Conservation (phyloP, 2,888 invertebrate species). For the Cyrtodaria siliqua region DNA sequence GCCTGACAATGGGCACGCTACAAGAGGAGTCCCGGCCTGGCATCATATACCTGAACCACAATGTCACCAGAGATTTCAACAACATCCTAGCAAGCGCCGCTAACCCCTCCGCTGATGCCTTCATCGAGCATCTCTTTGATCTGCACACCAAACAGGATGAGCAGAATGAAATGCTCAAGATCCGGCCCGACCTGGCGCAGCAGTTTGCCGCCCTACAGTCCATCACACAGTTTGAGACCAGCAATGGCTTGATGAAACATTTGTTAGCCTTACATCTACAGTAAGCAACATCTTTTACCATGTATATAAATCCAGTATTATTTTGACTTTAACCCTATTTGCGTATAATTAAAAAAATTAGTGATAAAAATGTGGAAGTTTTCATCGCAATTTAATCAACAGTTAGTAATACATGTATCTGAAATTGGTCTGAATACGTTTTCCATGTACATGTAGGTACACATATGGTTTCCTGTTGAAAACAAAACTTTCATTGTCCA, state of each 20-base stretch:
- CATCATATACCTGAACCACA: slow-evolving; percentile 46
- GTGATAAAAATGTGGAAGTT: too few species aligned
- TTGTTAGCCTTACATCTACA: slow-evolving; percentile 41
- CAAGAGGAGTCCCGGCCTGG: slow-evolving; percentile 25
- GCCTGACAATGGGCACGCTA: slow-evolving; percentile 47
- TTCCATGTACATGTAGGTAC: too few species aligned
- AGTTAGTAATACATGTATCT: too few species aligned
- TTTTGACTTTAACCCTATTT: too few species aligned
- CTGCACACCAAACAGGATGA: slow-evolving; percentile 29
- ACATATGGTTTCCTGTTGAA: too few species aligned
- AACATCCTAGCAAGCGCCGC: slow-evolving; percentile 19
- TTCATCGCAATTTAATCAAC: too few species aligned
- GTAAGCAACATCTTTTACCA: too few species aligned
- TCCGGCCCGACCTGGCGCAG: slow-evolving; percentile 44
- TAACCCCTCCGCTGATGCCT: slow-evolving; percentile 32
- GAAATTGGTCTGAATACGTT: too few species aligned
- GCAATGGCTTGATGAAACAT: slow-evolving; percentile 57
- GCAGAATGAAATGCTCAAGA: slow-evolving; percentile 23
- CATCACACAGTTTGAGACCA: slow-evolving; percentile 36
- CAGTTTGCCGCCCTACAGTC: slow-evolving; percentile 42
- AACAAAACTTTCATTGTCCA: too few species aligned
- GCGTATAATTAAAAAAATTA: too few species aligned
- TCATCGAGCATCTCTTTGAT: slow-evolving; percentile 51
- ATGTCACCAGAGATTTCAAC: slow-evolving; percentile 30
- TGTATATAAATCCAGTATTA: too few species aligned